Conservation (phyloP, 2,888 invertebrate species). For the Drosophila neoperkinsi region DNA sequence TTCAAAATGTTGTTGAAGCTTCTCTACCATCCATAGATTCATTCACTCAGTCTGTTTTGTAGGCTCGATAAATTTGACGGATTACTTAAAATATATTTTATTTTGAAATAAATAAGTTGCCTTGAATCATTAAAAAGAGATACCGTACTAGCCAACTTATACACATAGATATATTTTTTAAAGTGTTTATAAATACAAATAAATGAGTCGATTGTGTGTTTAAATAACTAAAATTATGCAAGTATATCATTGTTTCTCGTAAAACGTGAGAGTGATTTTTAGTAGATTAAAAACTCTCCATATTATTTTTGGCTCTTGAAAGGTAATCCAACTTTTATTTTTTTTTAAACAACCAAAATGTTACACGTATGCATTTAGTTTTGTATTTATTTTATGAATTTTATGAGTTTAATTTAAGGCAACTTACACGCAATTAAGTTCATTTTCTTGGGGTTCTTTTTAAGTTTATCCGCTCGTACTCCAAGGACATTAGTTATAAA, state of each 20-base stretch:
- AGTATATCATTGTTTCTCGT: background rate
- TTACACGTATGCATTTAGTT: background rate
- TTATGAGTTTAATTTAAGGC: background rate
- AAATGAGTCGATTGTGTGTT: background rate
- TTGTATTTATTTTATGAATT: background rate
- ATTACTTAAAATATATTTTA: too few species aligned
- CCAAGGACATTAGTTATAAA: slow-evolving; percentile 55
- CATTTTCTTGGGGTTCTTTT: background rate
- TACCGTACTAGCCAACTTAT: background rate
- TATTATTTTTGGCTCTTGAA: background rate
- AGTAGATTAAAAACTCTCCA: background rate
- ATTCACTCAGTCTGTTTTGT: too few species aligned
- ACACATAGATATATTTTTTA: too few species aligned
- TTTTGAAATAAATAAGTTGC: too few species aligned
- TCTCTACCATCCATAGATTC: too few species aligned
- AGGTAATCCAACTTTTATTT: background rate
- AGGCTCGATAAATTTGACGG: too few species aligned
- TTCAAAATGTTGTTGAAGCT: too few species aligned
- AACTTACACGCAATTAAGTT: background rate
- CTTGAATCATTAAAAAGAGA: too few species aligned
- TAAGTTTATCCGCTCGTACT: slow-evolving; percentile 16
- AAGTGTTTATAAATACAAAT: too few species aligned
- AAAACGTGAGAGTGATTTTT: background rate
- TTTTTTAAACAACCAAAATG: background rate
- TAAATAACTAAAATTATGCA: background rate